Base-by-base conservation (phyloP, 2,797 vertebrate genomes). In the Cossypha caffra region DNA sequence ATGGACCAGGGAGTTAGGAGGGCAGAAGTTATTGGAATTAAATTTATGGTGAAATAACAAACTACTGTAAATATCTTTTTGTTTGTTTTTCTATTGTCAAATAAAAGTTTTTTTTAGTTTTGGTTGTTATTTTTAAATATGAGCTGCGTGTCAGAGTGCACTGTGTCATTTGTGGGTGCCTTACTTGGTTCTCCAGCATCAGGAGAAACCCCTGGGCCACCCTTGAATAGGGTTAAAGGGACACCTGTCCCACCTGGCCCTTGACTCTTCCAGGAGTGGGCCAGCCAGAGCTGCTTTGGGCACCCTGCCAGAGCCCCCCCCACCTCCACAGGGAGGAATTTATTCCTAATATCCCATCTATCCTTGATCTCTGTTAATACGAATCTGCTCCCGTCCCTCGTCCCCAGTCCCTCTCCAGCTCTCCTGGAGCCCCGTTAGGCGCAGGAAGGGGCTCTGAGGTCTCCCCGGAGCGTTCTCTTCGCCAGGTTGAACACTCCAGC, bases 51-150 rank as follows among this genome's bases (percentile, higher is more conserved):
- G 95, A 91, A 90, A 95, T 95, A 96, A 45, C n/a, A 91, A 97
- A 94, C 98, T 98, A 98, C 97, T 98, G 97, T 98, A 98, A 98
- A 98, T 98, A 98, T 75, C 8, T 96, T 96, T 71, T 86, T 62
- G 40, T 91, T 97, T 91, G 86, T 91, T 97, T 97, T 90, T 93
- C 93, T 94, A 90, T 96, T 97, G 97, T 97, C 94, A 97, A 98
- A 98, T 98, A 98, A 98, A 98, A 88, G 61, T 0, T 76, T 96
- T 93, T 94, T 95, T 77, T 85, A 75, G 81, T 52, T 90, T 71
- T 64, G 51, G 17, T 55, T 63, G 50, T 6, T 38, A 24, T 47
- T 91, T 92, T 90, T 69, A 2, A 80, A 47, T 38, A 40, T 0
- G 13, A 77, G 28, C 47, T 29, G 5, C 71, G 50, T 7, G 21